Percentiles rank a stretch among this genome's conserved stretches.
Evolutionary conservation across 2,888 invertebrate genomes (phyloP).

Genomic region (Coelopa pilipes): DNA sequence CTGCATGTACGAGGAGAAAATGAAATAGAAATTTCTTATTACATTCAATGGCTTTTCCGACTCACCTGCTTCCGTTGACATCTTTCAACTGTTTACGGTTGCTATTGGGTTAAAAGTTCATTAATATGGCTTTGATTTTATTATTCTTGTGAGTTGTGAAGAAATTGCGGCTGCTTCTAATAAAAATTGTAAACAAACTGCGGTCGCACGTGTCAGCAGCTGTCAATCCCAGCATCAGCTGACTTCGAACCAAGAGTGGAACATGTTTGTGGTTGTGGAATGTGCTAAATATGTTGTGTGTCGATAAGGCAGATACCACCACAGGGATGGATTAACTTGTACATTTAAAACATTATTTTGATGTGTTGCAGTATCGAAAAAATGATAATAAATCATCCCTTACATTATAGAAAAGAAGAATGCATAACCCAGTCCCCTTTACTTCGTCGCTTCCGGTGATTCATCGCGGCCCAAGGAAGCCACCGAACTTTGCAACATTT

Average conservation of each 20-base stretch:
- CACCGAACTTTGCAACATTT: too few species aligned
- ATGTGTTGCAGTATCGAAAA: neutral
- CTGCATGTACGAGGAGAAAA: conserved; percentile 45
- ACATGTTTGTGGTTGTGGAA: neutral
- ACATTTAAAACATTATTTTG: neutral
- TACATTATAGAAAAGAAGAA: too few species aligned
- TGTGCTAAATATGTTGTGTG: neutral
- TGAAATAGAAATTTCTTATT: conserved; percentile 15
- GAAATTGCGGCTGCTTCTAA: neutral
- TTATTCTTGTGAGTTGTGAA: conserved; percentile 10
- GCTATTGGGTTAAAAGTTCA: neutral
- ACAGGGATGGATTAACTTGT: neutral
- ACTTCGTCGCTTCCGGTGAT: too few species aligned
- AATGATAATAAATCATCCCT: too few species aligned
- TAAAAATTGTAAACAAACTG: conserved; percentile 44
- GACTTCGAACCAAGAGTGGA: neutral
- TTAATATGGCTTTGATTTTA: conserved; percentile 24
- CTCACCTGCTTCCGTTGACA: conserved; percentile 48
- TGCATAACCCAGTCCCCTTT: too few species aligned
- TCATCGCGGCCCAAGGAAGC: too few species aligned
- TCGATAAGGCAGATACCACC: neutral
- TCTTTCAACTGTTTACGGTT: conserved; percentile 18
- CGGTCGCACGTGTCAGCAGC: conserved; percentile 27
- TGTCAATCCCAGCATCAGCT: conserved; percentile 11
- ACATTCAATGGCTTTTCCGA: neutral